phyloP scores from a whole-genome alignment of 1,140 invertebrate genomes.

The Tetragnatha versicolor region DNA sequence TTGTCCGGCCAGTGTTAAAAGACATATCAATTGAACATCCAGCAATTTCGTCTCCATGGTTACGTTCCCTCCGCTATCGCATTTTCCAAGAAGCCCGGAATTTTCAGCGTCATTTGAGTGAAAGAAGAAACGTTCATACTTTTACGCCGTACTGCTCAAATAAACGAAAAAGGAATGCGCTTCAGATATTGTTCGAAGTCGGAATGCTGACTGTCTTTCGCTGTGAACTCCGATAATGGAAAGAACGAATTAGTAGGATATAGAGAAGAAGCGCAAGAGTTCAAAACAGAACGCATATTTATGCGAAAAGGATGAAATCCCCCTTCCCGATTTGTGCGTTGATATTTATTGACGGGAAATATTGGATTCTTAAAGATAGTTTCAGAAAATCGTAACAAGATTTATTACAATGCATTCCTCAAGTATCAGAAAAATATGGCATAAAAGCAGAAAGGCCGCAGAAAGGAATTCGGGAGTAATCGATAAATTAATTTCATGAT shows the following conservation, averaged over 20 bases:
- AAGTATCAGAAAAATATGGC: too few relatives aligned
- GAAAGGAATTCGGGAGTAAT: too few relatives aligned
- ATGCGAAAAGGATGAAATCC: too few relatives aligned
- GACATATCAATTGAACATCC: slow-evolving; percentile 1
- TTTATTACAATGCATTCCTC: too few relatives aligned
- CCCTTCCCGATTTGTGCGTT: too few relatives aligned
- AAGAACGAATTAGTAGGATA: background rate
- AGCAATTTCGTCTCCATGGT: background rate
- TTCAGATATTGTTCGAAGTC: background rate
- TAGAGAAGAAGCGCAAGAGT: too few relatives aligned
- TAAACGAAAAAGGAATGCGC: background rate
- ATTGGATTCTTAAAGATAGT: too few relatives aligned
- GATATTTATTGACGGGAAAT: too few relatives aligned
- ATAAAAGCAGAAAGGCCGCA: too few relatives aligned
- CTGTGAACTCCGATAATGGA: background rate
- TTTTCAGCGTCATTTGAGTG: background rate
- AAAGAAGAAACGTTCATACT: background rate
- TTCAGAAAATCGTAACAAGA: too few relatives aligned
- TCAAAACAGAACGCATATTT: too few relatives aligned
- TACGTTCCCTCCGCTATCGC: background rate
- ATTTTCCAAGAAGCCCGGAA: background rate
- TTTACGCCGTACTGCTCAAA: slow-evolving; percentile 7
- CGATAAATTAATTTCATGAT: too few relatives aligned
- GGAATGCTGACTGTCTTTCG: background rate
- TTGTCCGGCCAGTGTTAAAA: background rate